phyloP scores from a whole-genome alignment of 2,888 invertebrate genomes.

The Athalia rosae region DNA sequence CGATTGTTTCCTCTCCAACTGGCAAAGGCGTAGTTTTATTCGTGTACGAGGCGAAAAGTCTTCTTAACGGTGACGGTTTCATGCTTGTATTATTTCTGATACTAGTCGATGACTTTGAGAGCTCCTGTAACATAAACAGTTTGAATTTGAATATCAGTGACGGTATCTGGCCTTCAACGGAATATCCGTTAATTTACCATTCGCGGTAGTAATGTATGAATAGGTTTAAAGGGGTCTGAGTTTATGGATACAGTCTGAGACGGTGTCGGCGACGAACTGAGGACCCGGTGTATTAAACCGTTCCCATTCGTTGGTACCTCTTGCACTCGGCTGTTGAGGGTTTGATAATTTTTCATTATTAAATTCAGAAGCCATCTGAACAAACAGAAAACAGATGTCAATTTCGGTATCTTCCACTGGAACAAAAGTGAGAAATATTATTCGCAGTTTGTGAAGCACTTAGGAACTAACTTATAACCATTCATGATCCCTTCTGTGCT shows the following conservation, averaged over 20 bases:
- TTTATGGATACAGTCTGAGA: constrained; percentile 61
- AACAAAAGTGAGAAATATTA: not conserved
- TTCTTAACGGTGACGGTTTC: constrained; percentile 51
- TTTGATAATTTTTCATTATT: constrained; percentile 63
- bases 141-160: constrained; percentile 1
- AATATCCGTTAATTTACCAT: constrained; percentile 50
- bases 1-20: constrained; percentile 51
- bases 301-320: constrained; percentile 55
- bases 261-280: constrained; percentile 55
- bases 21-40: constrained; percentile 67
- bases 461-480: constrained; percentile 65
- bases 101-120: constrained; percentile 45
- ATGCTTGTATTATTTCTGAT: constrained; percentile 53
- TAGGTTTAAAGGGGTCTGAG: constrained; percentile 66
- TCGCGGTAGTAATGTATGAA: constrained; percentile 59
- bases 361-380: constrained; percentile 68
- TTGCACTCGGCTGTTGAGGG: constrained; percentile 62
- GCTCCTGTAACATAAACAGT: constrained; percentile 49
- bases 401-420: not conserved
- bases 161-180: not conserved
- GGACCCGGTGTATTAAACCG: constrained; percentile 51
- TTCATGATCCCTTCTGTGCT: constrained; percentile 63
- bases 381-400: constrained; percentile 8
- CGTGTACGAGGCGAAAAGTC: constrained; percentile 56
- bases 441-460: not conserved